Base-by-base conservation (phyloP, 2,797 vertebrate species). In the Phoebastria nigripes region DNA sequence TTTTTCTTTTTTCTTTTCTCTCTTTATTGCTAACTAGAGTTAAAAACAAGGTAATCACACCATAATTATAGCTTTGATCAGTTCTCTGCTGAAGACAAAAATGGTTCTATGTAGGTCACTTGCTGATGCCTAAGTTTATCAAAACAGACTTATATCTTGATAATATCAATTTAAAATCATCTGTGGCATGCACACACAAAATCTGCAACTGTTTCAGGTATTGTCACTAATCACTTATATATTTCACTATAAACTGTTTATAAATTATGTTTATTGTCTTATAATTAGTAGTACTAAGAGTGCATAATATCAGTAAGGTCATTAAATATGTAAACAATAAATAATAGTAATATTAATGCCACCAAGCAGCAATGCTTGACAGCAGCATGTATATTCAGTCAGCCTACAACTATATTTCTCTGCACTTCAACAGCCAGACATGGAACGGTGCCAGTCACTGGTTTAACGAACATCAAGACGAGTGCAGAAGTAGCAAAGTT, bases 311-410 rank as follows among this genome's bases (percentile, higher is more conserved):
- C 97, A 97, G 89, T 97, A 96, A 97, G 71, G 82, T 93, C 77
- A 82, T 97, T 98, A 98, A 96, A 97, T 96, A 97, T 96, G 96
- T 96, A 98, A 97, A 97, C 96, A 97, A 96, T 97, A 97, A 97
- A 96, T 97, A 97, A 96, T 89, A 87, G 61, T 71, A 92, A 79
- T 97, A 96, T 92, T 96, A 96, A 96, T 92, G 95, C 79, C 81
- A 90, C 72, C 31, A 72, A 74, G 46, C 51, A 86, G 76, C 39
- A 87, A 73, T 59, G 74, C 66, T 94, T 96, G 89, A 94, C 81
- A 86, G 87, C 72, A 80, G 91, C 83, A 8, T 55, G 81, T 80
- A 83, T 86, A 77, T 89, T 95, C 86, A 77, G 76, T 84, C 89
- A 94, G 65, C 19, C 54, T 65, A 39, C 5, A 16, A 78, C 70